Evolutionary conservation across 2,113 vertebrate species (phyloP).

Genomic region (Xenopus borealis): DNA sequence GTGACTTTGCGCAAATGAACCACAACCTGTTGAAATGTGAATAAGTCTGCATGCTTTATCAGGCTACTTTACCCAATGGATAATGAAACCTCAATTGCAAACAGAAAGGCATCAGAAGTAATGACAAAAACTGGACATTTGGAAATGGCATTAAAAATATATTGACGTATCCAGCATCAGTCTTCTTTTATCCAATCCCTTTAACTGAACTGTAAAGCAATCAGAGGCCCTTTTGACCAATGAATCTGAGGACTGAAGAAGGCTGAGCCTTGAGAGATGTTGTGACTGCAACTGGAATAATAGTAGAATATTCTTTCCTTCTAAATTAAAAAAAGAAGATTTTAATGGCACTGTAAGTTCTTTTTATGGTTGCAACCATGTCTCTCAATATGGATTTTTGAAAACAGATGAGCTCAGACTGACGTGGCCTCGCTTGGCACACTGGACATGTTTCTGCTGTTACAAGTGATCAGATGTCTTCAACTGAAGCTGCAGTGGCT

Average conservation of each 20-base stretch:
- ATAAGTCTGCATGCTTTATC: slow-evolving; percentile 47
- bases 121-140: slow-evolving; percentile 44
- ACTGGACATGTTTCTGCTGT: slow-evolving; percentile 63
- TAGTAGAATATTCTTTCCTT: neutral
- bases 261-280: slow-evolving; percentile 10
- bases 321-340: neutral
- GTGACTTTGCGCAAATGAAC: slow-evolving; percentile 23
- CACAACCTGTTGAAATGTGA: slow-evolving; percentile 15
- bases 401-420: slow-evolving; percentile 4
- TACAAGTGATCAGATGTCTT: slow-evolving; percentile 64
- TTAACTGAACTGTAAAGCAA: slow-evolving; percentile 35
- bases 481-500: slow-evolving; percentile 73
- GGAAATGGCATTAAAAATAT: slow-evolving; percentile 32
- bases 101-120: slow-evolving; percentile 43
- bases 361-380: neutral
- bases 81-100: slow-evolving; percentile 22
- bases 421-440: slow-evolving; percentile 57
- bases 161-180: slow-evolving; percentile 34
- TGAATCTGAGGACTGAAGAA: slow-evolving; percentile 28
- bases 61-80: slow-evolving; percentile 46
- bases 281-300: slow-evolving; percentile 8
- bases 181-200: slow-evolving; percentile 27
- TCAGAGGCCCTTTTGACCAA: neutral
- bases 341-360: neutral
- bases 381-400: neutral